A percentile compares a stretch with the other conserved stretches of the same genome.
phyloP scores from a whole-genome alignment of 2,113 vertebrate genomes.

The Apus apus region DNA sequence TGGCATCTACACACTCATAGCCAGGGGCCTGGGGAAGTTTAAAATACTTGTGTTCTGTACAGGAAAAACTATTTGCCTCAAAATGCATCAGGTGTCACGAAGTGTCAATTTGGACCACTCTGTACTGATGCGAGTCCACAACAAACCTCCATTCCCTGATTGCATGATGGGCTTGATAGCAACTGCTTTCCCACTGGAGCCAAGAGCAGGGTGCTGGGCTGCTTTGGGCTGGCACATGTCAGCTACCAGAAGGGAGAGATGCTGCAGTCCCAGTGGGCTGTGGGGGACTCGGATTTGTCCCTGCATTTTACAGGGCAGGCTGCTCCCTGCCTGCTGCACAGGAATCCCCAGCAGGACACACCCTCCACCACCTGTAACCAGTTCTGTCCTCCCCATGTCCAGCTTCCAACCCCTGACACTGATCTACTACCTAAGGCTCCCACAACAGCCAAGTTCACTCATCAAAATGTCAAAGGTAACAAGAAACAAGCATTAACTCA shows the following conservation, averaged over 20 bases:
- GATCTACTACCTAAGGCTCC: background rate
- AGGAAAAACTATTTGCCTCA: too few species aligned
- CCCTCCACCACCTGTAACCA: background rate
- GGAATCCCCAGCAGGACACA: fast-evolving
- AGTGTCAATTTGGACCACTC: too few species aligned
- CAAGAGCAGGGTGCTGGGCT: too few species aligned
- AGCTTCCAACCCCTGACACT: fast-evolving
- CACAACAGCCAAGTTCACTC: background rate
- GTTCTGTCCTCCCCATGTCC: background rate
- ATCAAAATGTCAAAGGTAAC: background rate
- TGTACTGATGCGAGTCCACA: too few species aligned
- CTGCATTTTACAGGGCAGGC: background rate
- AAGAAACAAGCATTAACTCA: background rate
- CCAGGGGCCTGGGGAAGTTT: too few species aligned
- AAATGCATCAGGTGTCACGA: too few species aligned
- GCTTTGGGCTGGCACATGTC: background rate
- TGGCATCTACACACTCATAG: too few species aligned
- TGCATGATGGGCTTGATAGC: too few species aligned
- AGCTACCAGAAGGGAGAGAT: too few species aligned
- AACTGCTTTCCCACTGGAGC: too few species aligned
- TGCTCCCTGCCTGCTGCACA: background rate
- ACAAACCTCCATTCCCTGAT: too few species aligned
- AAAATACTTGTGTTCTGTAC: too few species aligned
- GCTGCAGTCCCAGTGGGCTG: fast-evolving
- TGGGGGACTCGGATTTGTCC: background rate